Base-by-base conservation (phyloP, 2,113 vertebrate genomes). In the Leuciscus idus region DNA sequence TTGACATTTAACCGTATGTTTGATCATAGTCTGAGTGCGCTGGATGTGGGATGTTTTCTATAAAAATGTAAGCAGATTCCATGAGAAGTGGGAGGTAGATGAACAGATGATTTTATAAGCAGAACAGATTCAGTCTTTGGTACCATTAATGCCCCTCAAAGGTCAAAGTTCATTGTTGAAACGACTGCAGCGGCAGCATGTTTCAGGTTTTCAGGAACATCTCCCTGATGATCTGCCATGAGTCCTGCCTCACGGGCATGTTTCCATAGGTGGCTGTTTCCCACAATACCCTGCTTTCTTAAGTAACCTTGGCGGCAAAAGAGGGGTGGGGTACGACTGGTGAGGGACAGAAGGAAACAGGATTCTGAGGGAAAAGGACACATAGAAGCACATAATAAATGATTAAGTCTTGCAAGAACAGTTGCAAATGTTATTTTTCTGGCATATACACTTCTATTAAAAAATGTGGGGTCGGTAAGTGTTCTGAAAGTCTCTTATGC, bases 321-420 rank as follows among this genome's bases (percentile, higher is more conserved):
- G 82, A 96, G 93, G 1, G 98, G 98, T 68, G 96, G 94, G 90
- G 92, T 96, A 88, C 92, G 96, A 82, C 81, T 96, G 3, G 96
- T 98, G n/a, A 99, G 94, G 39, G 96, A 90, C 26, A 95, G 95
- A 52, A 93, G 94, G 92, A 99, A 99, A 89, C 98, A 99, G 62
- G 98, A 96, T 79, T 99, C 98, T 99, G 12, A 78, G 91, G 8
- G 79, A 0, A 33, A 82, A 73, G 88, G 78, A 88, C 1, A 80
- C 2, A 66, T 4, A 30, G n/a, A 55, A 12, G 19, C 15, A 81
- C 39, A 43, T 2, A 66, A 39, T 11, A 52, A 19, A 28, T 73
- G 0, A 8, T 73, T 62, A n/a, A n/a, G 30, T 36, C 9, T 28
- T 59, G 48, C 43, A 77, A n/a, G 70, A 75, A 72, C 68, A 72